These are phyloP conservation scores for Lepisosteus oculatus DNA, from an alignment of 2,113 vertebrate species.

Conservation along the genomic window DNA sequence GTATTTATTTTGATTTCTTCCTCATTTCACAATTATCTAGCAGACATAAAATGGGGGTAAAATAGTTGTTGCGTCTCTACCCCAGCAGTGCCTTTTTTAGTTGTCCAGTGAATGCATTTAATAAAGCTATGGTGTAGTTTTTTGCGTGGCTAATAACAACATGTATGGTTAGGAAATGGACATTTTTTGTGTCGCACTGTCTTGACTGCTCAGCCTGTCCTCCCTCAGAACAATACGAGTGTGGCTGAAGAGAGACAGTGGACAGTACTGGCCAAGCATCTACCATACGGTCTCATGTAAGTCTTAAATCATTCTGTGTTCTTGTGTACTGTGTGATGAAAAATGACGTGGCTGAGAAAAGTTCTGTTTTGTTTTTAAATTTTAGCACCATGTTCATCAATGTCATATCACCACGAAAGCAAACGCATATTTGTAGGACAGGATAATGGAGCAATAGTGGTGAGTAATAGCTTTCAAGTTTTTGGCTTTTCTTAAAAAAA, in stretches of 20 bases:
- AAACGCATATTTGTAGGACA: conserved; percentile 93
- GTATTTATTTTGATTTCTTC: too few relatives aligned
- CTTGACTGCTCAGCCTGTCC: neutral
- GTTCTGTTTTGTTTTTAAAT: conserved; percentile 19
- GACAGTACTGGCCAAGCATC: conserved; percentile 95
- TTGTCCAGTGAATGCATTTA: too few relatives aligned
- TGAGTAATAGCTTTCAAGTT: conserved; percentile 52
- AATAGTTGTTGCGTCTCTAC: too few relatives aligned
- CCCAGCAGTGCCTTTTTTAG: too few relatives aligned
- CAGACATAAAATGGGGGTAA: too few relatives aligned
- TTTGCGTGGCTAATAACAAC: too few relatives aligned
- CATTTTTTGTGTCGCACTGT: too few relatives aligned
- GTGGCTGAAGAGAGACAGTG: conserved; percentile 95
- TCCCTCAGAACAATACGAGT: conserved; percentile 82
- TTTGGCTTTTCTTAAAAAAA: too few relatives aligned
- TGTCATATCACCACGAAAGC: conserved; percentile 95
- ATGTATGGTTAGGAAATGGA: too few relatives aligned
- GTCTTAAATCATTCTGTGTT: conserved; percentile 37
- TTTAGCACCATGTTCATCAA: conserved; percentile 85
- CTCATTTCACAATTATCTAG: too few relatives aligned
- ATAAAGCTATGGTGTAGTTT: too few relatives aligned
- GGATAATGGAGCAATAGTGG: conserved; percentile 93
- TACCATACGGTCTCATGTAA: conserved; percentile 92
- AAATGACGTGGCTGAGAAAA: neutral
- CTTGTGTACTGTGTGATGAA: too few relatives aligned